phyloP scores from a whole-genome alignment of 2,797 vertebrate species.

The Aphelocoma californica region DNA sequence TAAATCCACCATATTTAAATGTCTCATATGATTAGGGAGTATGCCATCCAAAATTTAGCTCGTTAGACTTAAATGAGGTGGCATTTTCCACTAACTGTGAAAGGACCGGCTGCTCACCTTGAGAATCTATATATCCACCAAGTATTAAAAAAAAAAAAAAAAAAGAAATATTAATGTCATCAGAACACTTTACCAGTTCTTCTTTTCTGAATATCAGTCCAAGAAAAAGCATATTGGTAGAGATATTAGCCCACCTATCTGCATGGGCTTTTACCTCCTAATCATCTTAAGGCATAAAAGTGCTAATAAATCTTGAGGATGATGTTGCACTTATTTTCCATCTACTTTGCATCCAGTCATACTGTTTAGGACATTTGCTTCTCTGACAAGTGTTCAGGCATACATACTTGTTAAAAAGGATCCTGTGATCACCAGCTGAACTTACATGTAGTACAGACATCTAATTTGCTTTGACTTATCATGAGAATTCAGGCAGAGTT shows the following conservation, averaged over 20 bases:
- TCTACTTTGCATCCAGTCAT: neutral
- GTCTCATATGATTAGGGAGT: neutral
- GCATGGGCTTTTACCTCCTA: neutral
- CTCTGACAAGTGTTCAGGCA: neutral
- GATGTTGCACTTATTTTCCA: neutral
- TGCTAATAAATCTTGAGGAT: neutral
- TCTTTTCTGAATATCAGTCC: neutral
- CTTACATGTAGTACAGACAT: neutral
- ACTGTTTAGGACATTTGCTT: neutral
- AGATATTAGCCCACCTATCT: neutral
- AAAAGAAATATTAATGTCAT: neutral
- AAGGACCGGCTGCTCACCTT: neutral
- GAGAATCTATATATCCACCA: neutral
- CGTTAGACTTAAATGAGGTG: neutral
- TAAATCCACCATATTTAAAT: neutral
- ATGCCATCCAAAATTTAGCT: neutral
- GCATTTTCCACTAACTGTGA: neutral
- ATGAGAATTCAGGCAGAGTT: neutral
- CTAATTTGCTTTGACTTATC: constrained; percentile 6
- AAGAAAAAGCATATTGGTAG: neutral
- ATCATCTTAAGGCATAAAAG: neutral
- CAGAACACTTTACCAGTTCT: neutral
- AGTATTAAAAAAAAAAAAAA: neutral
- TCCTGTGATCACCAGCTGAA: neutral
- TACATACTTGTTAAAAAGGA: neutral